A percentile compares a stretch with the other conserved stretches of the same genome.
Conservation (phyloP, 2,888 invertebrate species). For the Netelia melanura region DNA sequence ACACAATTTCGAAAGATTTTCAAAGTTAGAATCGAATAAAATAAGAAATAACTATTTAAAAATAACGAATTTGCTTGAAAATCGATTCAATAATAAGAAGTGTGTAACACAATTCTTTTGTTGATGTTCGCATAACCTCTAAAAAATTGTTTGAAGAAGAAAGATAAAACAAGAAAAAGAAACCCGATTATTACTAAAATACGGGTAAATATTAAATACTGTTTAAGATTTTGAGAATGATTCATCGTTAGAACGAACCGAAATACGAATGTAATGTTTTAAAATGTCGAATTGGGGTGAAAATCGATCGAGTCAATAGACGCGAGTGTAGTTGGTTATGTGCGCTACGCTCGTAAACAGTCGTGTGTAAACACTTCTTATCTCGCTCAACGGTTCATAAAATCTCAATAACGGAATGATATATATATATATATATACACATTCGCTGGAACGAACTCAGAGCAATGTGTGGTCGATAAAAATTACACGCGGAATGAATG, state of each 20-base stretch:
- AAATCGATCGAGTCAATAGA: neutral
- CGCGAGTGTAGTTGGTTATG: neutral
- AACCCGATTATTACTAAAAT: no score
- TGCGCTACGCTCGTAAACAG: neutral
- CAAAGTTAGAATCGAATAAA: no score
- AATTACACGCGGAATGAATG: neutral
- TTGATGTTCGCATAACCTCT: neutral
- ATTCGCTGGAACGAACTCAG: neutral
- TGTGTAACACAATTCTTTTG: neutral
- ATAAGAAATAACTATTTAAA: no score
- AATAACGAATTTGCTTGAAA: no score
- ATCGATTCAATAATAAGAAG: neutral
- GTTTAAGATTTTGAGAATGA: no score
- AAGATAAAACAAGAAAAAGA: neutral
- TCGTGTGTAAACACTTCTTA: neutral
- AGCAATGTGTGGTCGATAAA: neutral
- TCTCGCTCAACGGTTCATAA: neutral
- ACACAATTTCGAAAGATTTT: no score
- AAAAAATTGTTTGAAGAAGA: neutral
- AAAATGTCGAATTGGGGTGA: neutral
- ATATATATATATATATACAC: neutral
- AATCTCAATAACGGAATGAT: conserved; percentile 2
- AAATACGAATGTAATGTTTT: neutral
- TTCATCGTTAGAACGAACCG: no score
- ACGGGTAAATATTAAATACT: no score